Evolutionary conservation across 2,888 invertebrate species (phyloP), one percentile per base, ranked within the genome.

Genomic region (Morpho helenor): DNA sequence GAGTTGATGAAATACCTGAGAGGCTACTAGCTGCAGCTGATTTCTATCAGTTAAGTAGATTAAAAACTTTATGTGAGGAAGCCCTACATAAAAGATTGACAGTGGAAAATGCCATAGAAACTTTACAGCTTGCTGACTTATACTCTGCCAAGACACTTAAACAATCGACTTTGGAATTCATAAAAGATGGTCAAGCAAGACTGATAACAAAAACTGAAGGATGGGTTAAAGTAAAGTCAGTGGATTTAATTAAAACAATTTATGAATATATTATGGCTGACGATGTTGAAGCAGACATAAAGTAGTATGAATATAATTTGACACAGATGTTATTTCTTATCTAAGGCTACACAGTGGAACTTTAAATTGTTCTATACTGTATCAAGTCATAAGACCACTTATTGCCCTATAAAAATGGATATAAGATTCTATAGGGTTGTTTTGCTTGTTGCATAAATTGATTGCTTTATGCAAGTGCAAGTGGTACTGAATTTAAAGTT

Each of bases 61-160:
- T 90, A 3, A 89, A 89, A 60, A 81, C 79, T 56, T 71, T 89
- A 0, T 88, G 89, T 64, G 90, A 88, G 59, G 87, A 87, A 68
- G 85, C 87, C 7, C 68, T 90, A 48, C 84, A 88, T 47, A 85
- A 87, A 63, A 84, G 80, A 68, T 56, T 90, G 10, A 87, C 88
- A 7, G 84, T 89, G 10, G 87, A 88, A 46, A 90, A 87, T 82
- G 87, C 84, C 3, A 83, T 90, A 64, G 85, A 87, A 57, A 88
- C 86, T 5, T 66, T 90, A 8, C 82, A 87, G 63, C 65, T 89
- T 53, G 89, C 90, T 2, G 88, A 89, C 61, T 70, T 89, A 42
- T 85, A 90, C 66, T 87, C 86, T 0, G 89, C 90, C 1, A 78
- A 76, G 59, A 71, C 74, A 4, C 70, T 90, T 8, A 86, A 82